phyloP scores from a whole-genome alignment of 2,797 vertebrate genomes.

The Lepilemur septentrionalis region DNA sequence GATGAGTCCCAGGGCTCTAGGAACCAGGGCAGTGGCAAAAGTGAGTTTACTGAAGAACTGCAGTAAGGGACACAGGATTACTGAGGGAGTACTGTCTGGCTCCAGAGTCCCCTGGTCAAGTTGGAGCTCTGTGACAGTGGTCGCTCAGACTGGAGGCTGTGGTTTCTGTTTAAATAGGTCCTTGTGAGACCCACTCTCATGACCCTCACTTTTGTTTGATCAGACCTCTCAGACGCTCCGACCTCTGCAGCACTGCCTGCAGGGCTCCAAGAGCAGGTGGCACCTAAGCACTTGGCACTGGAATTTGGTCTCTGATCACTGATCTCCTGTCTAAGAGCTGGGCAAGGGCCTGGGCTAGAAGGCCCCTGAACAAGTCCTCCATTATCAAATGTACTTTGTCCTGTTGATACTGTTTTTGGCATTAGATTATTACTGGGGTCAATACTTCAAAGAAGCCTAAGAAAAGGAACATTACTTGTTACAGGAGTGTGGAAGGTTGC shows the following conservation, averaged over 20 bases:
- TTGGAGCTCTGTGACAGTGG: not conserved
- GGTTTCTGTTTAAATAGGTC: not conserved
- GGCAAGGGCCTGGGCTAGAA: not conserved
- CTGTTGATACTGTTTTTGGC: not conserved
- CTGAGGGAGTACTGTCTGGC: not conserved
- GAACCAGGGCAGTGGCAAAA: not conserved
- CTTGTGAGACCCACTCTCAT: not conserved
- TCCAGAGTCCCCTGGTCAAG: not conserved
- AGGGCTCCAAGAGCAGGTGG: fast-evolving
- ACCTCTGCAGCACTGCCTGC: not conserved
- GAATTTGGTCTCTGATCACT: not conserved
- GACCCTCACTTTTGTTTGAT: not conserved
- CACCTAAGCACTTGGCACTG: not conserved
- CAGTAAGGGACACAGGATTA: not conserved
- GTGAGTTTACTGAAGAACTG: not conserved
- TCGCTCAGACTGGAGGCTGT: not conserved
- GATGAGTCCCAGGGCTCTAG: not conserved
- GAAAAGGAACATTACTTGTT: not conserved
- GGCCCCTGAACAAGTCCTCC: not conserved
- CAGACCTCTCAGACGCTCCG: not conserved
- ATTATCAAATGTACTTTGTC: not conserved
- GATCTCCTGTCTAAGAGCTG: not conserved
- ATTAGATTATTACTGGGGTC: not conserved
- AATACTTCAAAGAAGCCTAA: not conserved
- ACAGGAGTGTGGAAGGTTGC: not conserved